Conservation (phyloP, 2,888 invertebrate genomes). For the Tipula confusa region DNA sequence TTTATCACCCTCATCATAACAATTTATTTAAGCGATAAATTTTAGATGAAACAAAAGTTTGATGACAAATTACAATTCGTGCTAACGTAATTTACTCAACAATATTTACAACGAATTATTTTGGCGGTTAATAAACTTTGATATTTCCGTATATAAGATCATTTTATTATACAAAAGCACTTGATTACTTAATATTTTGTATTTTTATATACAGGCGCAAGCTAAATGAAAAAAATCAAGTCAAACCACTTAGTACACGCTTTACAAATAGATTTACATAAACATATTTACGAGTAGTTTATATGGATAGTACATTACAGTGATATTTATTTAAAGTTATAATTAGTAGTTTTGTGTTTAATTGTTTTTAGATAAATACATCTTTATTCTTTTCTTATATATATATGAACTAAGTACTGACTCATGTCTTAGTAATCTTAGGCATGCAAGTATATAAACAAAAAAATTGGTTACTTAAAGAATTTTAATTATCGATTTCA, state of each 20-base stretch:
- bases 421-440: background rate
- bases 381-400: background rate
- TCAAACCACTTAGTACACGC: background rate
- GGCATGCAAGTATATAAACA: background rate
- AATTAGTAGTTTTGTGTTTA: background rate
- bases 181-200: background rate
- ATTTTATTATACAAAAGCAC: background rate
- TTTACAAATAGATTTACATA: background rate
- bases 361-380: background rate
- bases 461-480: background rate
- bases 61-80: background rate
- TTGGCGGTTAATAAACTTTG: slow-evolving; percentile 4
- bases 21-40: background rate
- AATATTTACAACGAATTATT: background rate
- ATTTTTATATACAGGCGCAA: background rate
- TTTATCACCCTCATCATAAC: too few relatives aligned
- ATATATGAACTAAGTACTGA: background rate
- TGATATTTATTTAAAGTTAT: background rate
- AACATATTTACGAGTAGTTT: background rate
- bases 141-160: background rate
- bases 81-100: background rate
- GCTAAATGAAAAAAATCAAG: background rate
- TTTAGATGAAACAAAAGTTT: background rate
- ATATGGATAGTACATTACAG: background rate
- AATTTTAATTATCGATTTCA: slow-evolving; percentile 16